Evolutionary conservation across 1,140 invertebrate genomes (phyloP), one percentile per base, ranked within the genome.

Genomic region (Uloborus diversus): DNA sequence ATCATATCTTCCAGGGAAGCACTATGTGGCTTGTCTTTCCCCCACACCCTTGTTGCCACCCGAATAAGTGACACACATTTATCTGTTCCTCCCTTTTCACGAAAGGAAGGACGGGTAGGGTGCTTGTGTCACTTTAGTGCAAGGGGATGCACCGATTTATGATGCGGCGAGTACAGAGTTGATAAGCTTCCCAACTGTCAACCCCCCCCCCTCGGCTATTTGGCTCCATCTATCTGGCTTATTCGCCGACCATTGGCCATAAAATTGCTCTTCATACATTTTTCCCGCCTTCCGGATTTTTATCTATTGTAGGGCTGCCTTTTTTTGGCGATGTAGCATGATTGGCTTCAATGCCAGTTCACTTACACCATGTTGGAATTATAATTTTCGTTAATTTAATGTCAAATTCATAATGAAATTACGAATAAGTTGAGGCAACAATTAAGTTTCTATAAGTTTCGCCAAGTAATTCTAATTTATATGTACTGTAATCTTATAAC

Each of bases 211-310:
- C 62, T 30, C 61, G 73, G 73, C 73, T 78, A 78, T 78, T 78
- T 78, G 73, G 73, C 73, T 78, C 73, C 73, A 78, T 78, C 73
- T 78, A 78, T 78, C 73, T 78, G 73, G 73, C 73, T 78, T 78
- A 78, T 78, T 78, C 73, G 61, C 49, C 73, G 73, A 78, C 73
- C 73, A 78, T 78, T 78, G 73, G 73, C 73, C 73, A 78, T 78
- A 78, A 78, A 78, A 78, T 78, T 78, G 73, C 62, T 78, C 73
- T 62, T 78, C 73, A 78, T 65, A 78, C 49, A 78, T 78, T 78
- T 78, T 78, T 78, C 62, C 73, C 61, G 61, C 73, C 61, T 75
- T 75, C 71, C 61, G 59, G 57, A 64, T 64, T 75, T 75, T 75
- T 75, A 75, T 75, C 73, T 65, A 4, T 9, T 25, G 14, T 32